Percentiles rank a stretch among this genome's conserved stretches.
Evolutionary conservation across 1,140 invertebrate species (phyloP).

Genomic region (Eumaeus atala): DNA sequence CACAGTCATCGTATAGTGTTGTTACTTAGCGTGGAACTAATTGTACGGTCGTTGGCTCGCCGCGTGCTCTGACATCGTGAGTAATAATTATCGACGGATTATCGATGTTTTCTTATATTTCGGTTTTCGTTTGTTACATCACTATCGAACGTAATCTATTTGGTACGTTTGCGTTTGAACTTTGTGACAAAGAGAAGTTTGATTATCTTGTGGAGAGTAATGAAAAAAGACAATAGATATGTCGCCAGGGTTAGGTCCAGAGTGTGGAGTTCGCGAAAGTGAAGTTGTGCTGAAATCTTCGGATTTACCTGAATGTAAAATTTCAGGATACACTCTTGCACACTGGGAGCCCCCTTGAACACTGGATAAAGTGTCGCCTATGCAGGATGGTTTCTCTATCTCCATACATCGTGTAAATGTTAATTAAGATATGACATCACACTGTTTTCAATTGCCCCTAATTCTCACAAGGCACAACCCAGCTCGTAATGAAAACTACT

Average conservation of each 20-base stretch:
- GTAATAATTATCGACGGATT: conserved; percentile 26
- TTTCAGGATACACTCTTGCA: too few species aligned
- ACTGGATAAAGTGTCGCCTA: background rate
- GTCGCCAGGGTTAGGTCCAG: too few species aligned
- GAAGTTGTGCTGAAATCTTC: too few species aligned
- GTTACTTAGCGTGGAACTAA: conserved; percentile 31
- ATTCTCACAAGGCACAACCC: background rate
- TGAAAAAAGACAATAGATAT: too few species aligned
- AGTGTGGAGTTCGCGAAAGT: too few species aligned
- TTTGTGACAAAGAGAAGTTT: too few species aligned
- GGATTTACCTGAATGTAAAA: too few species aligned
- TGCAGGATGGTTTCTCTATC: background rate
- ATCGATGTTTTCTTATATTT: conserved; percentile 17
- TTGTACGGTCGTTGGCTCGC: conserved; percentile 28
- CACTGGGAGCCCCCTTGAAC: too few species aligned
- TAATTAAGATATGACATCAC: too few species aligned
- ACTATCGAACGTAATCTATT: conserved; percentile 12
- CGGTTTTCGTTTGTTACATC: conserved; percentile 16
- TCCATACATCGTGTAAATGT: background rate
- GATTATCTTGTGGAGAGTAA: too few species aligned
- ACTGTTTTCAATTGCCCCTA: too few species aligned
- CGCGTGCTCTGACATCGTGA: conserved; percentile 16
- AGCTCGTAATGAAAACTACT: background rate
- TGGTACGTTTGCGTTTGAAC: conserved; percentile 3
- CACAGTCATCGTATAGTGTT: conserved; percentile 30